These are phyloP conservation scores for Euclidia mi DNA, from an alignment of 2,888 invertebrate species.

Conservation along the genomic window DNA sequence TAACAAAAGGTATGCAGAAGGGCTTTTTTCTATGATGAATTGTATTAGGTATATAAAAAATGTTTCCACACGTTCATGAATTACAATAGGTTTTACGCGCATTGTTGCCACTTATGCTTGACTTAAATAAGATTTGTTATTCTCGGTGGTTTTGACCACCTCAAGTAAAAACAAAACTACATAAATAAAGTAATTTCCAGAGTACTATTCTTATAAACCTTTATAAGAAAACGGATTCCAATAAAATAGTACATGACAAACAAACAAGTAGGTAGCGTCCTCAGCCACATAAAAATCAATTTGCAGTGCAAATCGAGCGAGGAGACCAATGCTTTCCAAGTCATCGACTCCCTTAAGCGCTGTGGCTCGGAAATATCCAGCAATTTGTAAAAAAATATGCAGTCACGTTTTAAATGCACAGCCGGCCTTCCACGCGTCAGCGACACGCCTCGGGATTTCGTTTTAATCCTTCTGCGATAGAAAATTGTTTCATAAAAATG, in stretches of 20 bases:
- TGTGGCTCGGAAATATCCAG: slow-evolving; percentile 81
- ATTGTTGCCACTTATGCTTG: too few species aligned
- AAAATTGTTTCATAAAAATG: slow-evolving; percentile 37
- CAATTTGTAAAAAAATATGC: slow-evolving; percentile 73
- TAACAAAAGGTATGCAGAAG: too few species aligned
- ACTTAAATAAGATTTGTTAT: too few species aligned
- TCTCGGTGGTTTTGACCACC: too few species aligned
- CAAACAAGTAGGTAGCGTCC: slow-evolving; percentile 60
- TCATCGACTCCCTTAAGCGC: slow-evolving; percentile 81
- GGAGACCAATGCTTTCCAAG: slow-evolving; percentile 85
- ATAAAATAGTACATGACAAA: slow-evolving; percentile 18
- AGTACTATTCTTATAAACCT: not conserved
- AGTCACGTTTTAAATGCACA: slow-evolving; percentile 63
- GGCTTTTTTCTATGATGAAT: too few species aligned
- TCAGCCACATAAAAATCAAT: slow-evolving; percentile 84
- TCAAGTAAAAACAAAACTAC: too few species aligned
- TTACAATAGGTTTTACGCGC: too few species aligned
- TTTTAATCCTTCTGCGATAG: slow-evolving; percentile 50
- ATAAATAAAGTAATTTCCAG: too few species aligned
- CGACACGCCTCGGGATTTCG: slow-evolving; percentile 43
- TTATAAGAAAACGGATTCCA: not conserved
- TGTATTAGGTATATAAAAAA: too few species aligned
- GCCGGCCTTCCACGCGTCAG: slow-evolving; percentile 47
- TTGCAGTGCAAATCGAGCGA: slow-evolving; percentile 87
- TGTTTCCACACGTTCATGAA: too few species aligned